These are phyloP conservation scores for Enteromius fasciolatus DNA, from an alignment of 2,797 vertebrate genomes.

Conservation along the genomic window DNA sequence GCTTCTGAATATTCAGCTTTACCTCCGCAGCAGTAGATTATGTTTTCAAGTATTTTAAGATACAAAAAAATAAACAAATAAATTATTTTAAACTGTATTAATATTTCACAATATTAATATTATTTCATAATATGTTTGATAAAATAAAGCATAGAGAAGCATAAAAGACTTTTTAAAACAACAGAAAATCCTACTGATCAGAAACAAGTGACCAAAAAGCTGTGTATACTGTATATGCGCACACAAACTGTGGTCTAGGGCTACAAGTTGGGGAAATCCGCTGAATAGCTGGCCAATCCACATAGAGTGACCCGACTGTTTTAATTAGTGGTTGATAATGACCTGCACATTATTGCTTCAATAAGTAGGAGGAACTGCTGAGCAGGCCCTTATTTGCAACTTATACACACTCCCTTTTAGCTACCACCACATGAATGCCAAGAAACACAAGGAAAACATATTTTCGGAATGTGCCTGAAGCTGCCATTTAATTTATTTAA, in stretches of 20 bases:
- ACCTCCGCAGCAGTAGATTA: background rate
- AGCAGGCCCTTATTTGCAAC: constrained; percentile 26
- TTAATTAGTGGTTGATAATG: constrained; percentile 25
- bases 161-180: background rate
- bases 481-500: background rate
- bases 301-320: background rate
- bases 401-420: constrained; percentile 23
- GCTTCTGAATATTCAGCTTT: background rate
- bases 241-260: background rate
- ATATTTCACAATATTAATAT: background rate
- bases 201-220: background rate
- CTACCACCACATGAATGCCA: constrained; percentile 21
- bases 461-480: background rate
- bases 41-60: background rate
- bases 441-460: background rate
- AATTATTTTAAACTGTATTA: background rate
- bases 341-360: constrained; percentile 38
- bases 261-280: background rate
- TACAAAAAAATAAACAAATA: background rate
- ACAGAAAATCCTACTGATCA: background rate
- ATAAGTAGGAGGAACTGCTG: constrained; percentile 54
- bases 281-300: background rate
- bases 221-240: background rate
- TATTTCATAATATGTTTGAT: background rate
- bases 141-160: background rate